Evolutionary conservation across 2,797 vertebrate genomes (phyloP).

Genomic region (Mormyrops boulengeri): DNA sequence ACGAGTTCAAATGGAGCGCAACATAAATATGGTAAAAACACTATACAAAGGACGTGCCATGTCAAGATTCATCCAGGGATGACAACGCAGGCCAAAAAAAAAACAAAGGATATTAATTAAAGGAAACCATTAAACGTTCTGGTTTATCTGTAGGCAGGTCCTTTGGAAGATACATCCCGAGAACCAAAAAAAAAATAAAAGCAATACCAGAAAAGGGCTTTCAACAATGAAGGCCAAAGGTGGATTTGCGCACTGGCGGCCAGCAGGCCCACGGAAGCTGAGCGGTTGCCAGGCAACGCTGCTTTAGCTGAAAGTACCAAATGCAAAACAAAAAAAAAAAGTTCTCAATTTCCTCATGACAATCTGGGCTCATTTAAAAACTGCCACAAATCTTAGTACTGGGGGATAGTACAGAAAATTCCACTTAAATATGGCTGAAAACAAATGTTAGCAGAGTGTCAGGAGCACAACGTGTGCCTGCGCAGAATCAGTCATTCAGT

Average conservation of each 20-base stretch:
- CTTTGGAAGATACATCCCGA: background rate
- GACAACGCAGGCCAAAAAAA: background rate
- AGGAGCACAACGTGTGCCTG: background rate
- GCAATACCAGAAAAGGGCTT: background rate
- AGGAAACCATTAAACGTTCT: background rate
- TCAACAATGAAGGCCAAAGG: background rate
- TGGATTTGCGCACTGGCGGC: background rate
- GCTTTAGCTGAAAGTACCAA: background rate
- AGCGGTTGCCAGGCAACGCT: constrained; percentile 14
- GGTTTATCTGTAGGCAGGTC: background rate
- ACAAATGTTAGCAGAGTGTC: background rate
- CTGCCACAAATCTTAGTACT: background rate
- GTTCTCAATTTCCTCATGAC: background rate
- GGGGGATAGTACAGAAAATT: background rate
- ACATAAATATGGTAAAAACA: background rate
- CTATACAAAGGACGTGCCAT: background rate
- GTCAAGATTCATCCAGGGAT: background rate
- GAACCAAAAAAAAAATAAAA: background rate
- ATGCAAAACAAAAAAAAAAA: background rate
- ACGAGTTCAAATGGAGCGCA: background rate
- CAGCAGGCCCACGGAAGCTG: background rate
- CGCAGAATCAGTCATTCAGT: background rate
- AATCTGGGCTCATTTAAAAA: background rate
- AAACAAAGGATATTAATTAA: background rate
- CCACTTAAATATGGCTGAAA: background rate